Evolutionary conservation across 2,888 invertebrate species (phyloP), one percentile per base, ranked within the genome.

Genomic region (Agrotis clavis): DNA sequence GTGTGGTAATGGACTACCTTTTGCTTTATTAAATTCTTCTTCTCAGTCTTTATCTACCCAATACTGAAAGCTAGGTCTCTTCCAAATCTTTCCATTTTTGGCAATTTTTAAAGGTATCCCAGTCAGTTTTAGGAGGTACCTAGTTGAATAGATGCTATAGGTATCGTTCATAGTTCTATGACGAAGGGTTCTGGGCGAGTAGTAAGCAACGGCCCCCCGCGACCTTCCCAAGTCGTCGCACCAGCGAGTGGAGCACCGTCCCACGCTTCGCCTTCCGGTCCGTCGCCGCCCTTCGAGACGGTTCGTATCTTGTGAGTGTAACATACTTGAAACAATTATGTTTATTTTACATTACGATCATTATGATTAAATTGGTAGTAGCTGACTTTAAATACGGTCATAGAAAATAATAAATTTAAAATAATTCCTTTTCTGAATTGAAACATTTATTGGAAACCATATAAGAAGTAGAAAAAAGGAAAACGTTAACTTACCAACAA

Each of bases 231-330:
- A 68, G 66, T 69, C 79, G 59, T 68, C 79, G 56, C 30, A 63
- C 65, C 61, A 72, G 50, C 82, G 63, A 81, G 78, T 54, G 65
- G 30, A 59, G 66, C 53, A 51, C 21, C 41, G 67, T 73, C 79
- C 83, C 83, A 80, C 82, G 82, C 79, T 53, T 66, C 51, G 11
- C 73, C 82, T 80, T 80, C 79, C 79, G 79, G 79, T 60, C 56
- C 47, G 68, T 73, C 53, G 73, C 60, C 83, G 71, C 77, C 76
- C 82, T 81, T 76, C 62, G 48, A 70, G 74, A 79, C 71, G 66
- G 71, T 76, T 59, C 74, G 48, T 79, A 47, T 41, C 62, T 53
- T 56, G 41, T 60, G 50, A 53, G 45, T 64, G 30, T 30, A 64
- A 64, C 53, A 41, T 57, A 71, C 25, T 50, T 60, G 1, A 41